These are phyloP conservation scores for Lathamus discolor DNA, from an alignment of 2,113 vertebrate genomes.

Conservation along the genomic window DNA sequence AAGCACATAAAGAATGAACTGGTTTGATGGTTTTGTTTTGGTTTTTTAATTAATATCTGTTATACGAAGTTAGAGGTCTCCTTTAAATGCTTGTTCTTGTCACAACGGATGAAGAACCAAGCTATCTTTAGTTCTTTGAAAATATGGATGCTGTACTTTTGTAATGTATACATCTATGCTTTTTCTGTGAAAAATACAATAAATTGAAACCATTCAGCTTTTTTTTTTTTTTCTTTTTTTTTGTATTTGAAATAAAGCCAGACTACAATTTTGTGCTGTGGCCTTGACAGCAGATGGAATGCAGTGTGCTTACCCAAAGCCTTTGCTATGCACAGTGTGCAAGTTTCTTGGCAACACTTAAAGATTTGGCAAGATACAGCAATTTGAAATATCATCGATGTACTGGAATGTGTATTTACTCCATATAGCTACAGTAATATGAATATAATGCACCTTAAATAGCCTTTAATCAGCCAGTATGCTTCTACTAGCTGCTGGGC, in stretches of 20 bases:
- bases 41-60: slow-evolving; percentile 34
- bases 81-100: neutral
- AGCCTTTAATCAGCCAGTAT: slow-evolving; percentile 15
- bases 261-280: neutral
- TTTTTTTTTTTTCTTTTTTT: neutral
- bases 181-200: slow-evolving; percentile 30
- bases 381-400: slow-evolving; percentile 20
- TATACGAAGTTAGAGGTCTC: neutral
- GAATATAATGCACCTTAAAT: slow-evolving; percentile 44
- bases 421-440: slow-evolving; percentile 35
- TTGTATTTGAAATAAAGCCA: slow-evolving; percentile 26
- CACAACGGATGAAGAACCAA: neutral
- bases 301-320: neutral
- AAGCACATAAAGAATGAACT: neutral
- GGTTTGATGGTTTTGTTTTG: neutral
- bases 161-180: neutral
- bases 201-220: neutral
- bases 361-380: slow-evolving; percentile 27
- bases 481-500: slow-evolving; percentile 27
- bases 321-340: neutral
- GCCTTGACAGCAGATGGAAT: slow-evolving; percentile 39
- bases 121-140: slow-evolving; percentile 11
- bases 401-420: slow-evolving; percentile 30
- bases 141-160: neutral
- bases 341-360: slow-evolving; percentile 31